These are phyloP conservation scores for Eumeta japonica DNA, from an alignment of 1,140 invertebrate species.

Conservation along the genomic window DNA sequence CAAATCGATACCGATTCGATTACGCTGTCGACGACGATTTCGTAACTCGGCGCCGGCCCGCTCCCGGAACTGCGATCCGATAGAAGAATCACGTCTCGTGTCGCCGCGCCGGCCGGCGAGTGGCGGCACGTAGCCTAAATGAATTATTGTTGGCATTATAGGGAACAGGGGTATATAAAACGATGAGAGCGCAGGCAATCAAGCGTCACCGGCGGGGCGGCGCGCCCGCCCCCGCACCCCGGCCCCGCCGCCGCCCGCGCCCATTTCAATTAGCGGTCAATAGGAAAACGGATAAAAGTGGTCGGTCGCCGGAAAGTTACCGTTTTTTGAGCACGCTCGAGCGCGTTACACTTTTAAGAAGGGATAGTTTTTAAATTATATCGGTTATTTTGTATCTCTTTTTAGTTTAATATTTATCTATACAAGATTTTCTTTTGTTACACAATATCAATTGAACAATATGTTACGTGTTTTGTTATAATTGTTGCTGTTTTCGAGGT, in stretches of 20 bases:
- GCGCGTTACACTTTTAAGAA: too few relatives aligned
- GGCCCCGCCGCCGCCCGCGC: slow-evolving; percentile 39
- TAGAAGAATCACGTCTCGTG: slow-evolving; percentile 28
- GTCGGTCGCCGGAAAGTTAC: too few relatives aligned
- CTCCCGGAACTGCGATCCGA: slow-evolving; percentile 11
- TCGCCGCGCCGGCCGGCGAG: slow-evolving; percentile 42
- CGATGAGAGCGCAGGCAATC: slow-evolving; percentile 55
- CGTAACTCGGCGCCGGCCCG: too few relatives aligned
- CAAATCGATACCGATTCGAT: too few relatives aligned
- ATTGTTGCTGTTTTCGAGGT: too few relatives aligned
- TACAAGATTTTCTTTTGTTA: too few relatives aligned
- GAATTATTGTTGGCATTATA: slow-evolving; percentile 57
- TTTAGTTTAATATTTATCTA: too few relatives aligned
- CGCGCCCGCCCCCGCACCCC: slow-evolving; percentile 32
- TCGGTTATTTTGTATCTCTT: too few relatives aligned
- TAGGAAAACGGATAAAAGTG: slow-evolving; percentile 32
- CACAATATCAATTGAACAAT: too few relatives aligned
- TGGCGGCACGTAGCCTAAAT: slow-evolving; percentile 56
- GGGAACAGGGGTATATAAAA: slow-evolving; percentile 50
- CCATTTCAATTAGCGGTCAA: slow-evolving; percentile 52
- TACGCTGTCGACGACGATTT: too few relatives aligned
- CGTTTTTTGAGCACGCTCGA: slow-evolving; percentile 7
- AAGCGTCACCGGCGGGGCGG: slow-evolving; percentile 47
- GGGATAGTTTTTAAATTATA: too few relatives aligned
- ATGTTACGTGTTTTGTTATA: too few relatives aligned